Percentiles rank a stretch among this genome's conserved stretches.
These are phyloP conservation scores for Pogona vitticeps DNA, from an alignment of 2,113 vertebrate species.

Conservation along the genomic window DNA sequence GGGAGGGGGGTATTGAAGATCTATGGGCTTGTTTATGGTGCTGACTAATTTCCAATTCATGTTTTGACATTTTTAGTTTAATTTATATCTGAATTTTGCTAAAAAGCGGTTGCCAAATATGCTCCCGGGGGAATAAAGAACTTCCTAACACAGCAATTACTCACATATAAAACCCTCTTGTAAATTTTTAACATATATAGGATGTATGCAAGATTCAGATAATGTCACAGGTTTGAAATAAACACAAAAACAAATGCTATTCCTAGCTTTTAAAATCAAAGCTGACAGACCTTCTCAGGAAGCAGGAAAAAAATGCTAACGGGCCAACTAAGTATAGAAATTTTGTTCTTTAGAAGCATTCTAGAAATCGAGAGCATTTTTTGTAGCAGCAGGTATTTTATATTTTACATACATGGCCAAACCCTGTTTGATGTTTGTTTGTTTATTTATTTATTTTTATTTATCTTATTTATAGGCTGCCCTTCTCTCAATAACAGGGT, in stretches of 20 bases:
- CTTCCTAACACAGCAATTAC: slow-evolving; percentile 58
- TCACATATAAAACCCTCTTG: slow-evolving; percentile 50
- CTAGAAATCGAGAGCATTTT: slow-evolving; percentile 42
- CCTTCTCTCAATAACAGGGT: too few relatives aligned
- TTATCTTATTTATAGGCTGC: too few relatives aligned
- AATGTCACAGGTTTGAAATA: slow-evolving; percentile 48
- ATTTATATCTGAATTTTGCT: slow-evolving; percentile 59
- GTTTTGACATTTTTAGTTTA: slow-evolving; percentile 66
- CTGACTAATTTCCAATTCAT: slow-evolving; percentile 66
- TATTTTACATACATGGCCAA: too few relatives aligned
- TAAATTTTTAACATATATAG: slow-evolving; percentile 62
- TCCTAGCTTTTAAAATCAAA: slow-evolving; percentile 56
- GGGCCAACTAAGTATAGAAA: slow-evolving; percentile 16
- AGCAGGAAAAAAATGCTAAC: slow-evolving; percentile 25
- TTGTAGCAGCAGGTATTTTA: too few relatives aligned
- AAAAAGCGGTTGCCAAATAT: slow-evolving; percentile 59
- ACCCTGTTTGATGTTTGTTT: too few relatives aligned
- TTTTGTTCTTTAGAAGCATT: slow-evolving; percentile 18
- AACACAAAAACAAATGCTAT: slow-evolving; percentile 57
- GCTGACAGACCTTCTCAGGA: slow-evolving; percentile 25
- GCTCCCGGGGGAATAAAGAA: slow-evolving; percentile 66
- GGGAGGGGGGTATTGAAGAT: too few relatives aligned
- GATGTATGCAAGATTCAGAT: slow-evolving; percentile 50
- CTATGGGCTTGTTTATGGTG: slow-evolving; percentile 48
- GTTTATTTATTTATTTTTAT: too few relatives aligned